Conservation (phyloP, 1,140 invertebrate genomes). For the Chironomus tepperi region DNA sequence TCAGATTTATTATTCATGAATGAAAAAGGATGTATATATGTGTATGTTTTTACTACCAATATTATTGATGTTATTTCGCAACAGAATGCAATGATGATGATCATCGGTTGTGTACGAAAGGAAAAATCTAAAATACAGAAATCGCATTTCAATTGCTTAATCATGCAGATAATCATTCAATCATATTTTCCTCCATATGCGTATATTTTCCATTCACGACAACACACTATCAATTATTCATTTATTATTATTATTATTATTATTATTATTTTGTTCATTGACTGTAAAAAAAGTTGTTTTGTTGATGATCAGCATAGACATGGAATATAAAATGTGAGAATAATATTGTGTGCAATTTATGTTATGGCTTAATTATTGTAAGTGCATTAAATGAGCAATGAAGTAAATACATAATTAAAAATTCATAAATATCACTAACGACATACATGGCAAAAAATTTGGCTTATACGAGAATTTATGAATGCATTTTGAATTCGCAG, state of each 20-base stretch:
- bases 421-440: no score
- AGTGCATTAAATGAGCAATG: background rate
- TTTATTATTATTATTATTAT: background rate
- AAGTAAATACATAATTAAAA: no score
- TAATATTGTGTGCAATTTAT: background rate
- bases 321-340: no score
- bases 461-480: no score
- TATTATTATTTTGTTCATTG: no score
- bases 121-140: background rate
- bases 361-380: conserved; percentile 13
- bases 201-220: background rate
- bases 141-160: background rate
- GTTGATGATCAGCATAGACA: no score
- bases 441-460: no score
- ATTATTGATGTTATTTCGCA: background rate
- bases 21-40: background rate
- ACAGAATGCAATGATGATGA: background rate
- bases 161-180: conserved; percentile 9
- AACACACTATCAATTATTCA: background rate
- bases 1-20: no score
- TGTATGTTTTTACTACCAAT: background rate
- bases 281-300: no score
- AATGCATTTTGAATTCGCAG: no score
- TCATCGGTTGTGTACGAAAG: background rate
- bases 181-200: background rate